phyloP scores from a whole-genome alignment of 2,888 invertebrate species.

The Eristalis pertinax region DNA sequence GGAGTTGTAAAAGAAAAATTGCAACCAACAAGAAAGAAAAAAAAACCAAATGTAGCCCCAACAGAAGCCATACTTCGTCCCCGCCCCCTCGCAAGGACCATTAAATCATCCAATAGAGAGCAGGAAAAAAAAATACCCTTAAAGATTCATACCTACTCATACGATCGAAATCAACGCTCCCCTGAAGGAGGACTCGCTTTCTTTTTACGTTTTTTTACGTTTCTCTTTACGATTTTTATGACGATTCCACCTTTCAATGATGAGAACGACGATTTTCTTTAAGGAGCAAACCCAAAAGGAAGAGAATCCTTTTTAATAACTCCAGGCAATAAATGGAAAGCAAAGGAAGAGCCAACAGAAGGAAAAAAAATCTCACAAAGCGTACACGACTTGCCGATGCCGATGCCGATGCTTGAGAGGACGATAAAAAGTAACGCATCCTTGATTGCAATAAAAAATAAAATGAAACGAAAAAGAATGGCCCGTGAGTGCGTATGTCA shows the following conservation, averaged over 20 bases:
- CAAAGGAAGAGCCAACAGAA: background rate
- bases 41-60: background rate
- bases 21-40: slow-evolving; percentile 28
- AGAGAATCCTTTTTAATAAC: slow-evolving; percentile 67
- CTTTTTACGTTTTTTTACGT: background rate
- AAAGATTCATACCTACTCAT: slow-evolving; percentile 53
- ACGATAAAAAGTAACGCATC: slow-evolving; percentile 71
- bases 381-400: slow-evolving; percentile 64
- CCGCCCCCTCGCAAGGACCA: slow-evolving; percentile 13
- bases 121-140: slow-evolving; percentile 41
- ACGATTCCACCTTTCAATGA: slow-evolving; percentile 65
- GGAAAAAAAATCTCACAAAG: slow-evolving; percentile 16
- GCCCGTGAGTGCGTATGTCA: background rate
- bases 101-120: slow-evolving; percentile 65
- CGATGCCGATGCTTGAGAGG: slow-evolving; percentile 66
- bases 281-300: slow-evolving; percentile 25
- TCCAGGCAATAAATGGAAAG: slow-evolving; percentile 63
- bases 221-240: slow-evolving; percentile 46
- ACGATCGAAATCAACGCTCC: slow-evolving; percentile 22
- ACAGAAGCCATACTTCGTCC: background rate
- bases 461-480: background rate
- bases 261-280: slow-evolving; percentile 53
- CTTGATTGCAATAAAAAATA: slow-evolving; percentile 70
- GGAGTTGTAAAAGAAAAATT: slow-evolving; percentile 56
- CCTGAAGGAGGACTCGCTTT: slow-evolving; percentile 9